These are phyloP conservation scores for Gadus macrocephalus DNA, from an alignment of 2,113 vertebrate genomes.

Conservation along the genomic window DNA sequence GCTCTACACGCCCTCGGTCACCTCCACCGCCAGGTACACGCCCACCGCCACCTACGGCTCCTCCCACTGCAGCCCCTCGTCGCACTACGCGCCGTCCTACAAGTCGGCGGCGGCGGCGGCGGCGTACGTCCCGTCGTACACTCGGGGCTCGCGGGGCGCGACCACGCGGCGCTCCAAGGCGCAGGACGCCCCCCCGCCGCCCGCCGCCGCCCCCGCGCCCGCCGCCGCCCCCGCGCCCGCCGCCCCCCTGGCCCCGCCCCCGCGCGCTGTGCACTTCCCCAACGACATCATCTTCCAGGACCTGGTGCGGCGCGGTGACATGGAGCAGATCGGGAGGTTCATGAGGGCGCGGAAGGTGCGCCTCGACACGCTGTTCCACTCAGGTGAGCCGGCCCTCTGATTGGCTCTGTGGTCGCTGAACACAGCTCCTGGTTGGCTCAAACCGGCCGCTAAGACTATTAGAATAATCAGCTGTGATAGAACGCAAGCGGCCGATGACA, in stretches of 20 bases:
- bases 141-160: slow-evolving; percentile 48
- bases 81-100: slow-evolving; percentile 53
- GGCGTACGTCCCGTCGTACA: slow-evolving; percentile 51
- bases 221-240: slow-evolving; percentile 43
- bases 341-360: slow-evolving; percentile 87
- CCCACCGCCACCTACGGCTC: slow-evolving; percentile 26
- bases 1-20: slow-evolving; percentile 49
- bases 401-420: no score
- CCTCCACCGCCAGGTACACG: slow-evolving; percentile 37
- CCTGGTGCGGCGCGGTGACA: slow-evolving; percentile 84
- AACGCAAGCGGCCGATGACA: background rate
- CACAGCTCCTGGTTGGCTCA: background rate
- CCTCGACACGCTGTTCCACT: slow-evolving; percentile 86
- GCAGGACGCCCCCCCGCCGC: slow-evolving; percentile 48
- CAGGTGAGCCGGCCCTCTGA: slow-evolving; percentile 75
- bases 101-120: slow-evolving; percentile 35
- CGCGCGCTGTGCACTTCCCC: slow-evolving; percentile 84
- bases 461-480: background rate
- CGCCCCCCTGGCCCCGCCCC: slow-evolving; percentile 38
- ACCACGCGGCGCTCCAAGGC: slow-evolving; percentile 35
- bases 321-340: slow-evolving; percentile 93
- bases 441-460: background rate
- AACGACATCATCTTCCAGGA: slow-evolving; percentile 92
- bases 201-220: slow-evolving; percentile 46
- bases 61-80: slow-evolving; percentile 3